Conservation (phyloP, 2,888 invertebrate genomes). For the Drosophila fulvimacula region DNA sequence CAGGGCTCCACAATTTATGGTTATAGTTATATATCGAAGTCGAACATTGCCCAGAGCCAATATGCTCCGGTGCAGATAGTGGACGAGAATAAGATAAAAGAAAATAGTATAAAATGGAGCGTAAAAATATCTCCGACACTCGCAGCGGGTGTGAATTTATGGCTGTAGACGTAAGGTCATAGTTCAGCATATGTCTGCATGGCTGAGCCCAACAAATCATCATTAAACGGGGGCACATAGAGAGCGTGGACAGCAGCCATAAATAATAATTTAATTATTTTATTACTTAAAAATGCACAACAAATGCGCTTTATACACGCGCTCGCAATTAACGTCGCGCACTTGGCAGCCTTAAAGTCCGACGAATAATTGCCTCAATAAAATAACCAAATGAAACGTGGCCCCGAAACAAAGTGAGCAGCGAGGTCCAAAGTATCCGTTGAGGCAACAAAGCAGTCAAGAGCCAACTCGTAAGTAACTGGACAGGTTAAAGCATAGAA, state of each 20-base stretch:
- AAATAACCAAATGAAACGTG: conserved; percentile 54
- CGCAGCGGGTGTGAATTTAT: conserved; percentile 53
- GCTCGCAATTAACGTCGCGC: conserved; percentile 62
- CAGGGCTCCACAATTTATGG: neutral
- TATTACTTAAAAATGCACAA: conserved; percentile 73
- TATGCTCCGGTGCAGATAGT: neutral
- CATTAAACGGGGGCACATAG: conserved; percentile 52
- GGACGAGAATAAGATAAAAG: neutral
- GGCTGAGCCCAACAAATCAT: conserved; percentile 55
- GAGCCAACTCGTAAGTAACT: conserved; percentile 34
- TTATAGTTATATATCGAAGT: neutral
- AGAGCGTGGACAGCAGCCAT: conserved; percentile 38
- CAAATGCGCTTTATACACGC: conserved; percentile 74
- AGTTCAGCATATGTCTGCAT: conserved; percentile 65
- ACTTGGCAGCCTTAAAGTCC: conserved; percentile 47
- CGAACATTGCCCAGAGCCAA: neutral
- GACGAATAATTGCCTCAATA: conserved; percentile 51
- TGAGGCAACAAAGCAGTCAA: conserved; percentile 44
- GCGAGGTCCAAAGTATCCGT: conserved; percentile 33
- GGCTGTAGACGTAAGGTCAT: conserved; percentile 43
- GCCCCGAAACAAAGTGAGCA: conserved; percentile 27
- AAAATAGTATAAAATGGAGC: conserved; percentile 8
- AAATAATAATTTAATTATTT: conserved; percentile 79
- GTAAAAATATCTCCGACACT: conserved; percentile 15
- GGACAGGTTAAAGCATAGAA: conserved; percentile 6